Conservation (phyloP, 2,113 vertebrate species). For the Cariama cristata region DNA sequence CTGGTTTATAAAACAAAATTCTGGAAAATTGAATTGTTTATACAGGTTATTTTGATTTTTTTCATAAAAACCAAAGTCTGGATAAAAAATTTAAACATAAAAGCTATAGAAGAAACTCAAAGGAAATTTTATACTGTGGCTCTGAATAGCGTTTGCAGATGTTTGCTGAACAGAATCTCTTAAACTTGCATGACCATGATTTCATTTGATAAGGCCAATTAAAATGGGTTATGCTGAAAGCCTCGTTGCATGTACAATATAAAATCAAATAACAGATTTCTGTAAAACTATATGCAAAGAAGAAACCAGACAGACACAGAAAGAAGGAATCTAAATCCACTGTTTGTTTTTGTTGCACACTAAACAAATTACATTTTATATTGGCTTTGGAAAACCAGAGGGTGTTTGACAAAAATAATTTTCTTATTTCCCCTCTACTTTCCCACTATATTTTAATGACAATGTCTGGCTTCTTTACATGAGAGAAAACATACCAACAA, state of each 20-base stretch:
- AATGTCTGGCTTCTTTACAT: background rate
- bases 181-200: background rate
- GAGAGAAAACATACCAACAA: background rate
- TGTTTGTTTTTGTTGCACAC: conserved; percentile 26
- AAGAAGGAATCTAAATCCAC: conserved; percentile 13
- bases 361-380: background rate
- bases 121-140: conserved; percentile 19
- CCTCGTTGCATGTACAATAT: conserved; percentile 38
- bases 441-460: conserved; percentile 6
- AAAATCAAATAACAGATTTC: conserved; percentile 51
- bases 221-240: conserved; percentile 29
- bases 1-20: conserved; percentile 8
- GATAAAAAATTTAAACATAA: conserved; percentile 15
- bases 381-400: conserved; percentile 38
- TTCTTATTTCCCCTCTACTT: background rate
- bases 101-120: conserved; percentile 34
- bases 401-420: background rate
- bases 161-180: conserved; percentile 29
- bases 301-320: conserved; percentile 48
- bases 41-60: conserved; percentile 5
- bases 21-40: background rate
- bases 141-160: conserved; percentile 52
- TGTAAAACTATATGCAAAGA: conserved; percentile 30
- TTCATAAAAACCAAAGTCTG: background rate
- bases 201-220: conserved; percentile 58